phyloP scores from a whole-genome alignment of 2,113 vertebrate genomes.

The Tenebrosternarchus preto region DNA sequence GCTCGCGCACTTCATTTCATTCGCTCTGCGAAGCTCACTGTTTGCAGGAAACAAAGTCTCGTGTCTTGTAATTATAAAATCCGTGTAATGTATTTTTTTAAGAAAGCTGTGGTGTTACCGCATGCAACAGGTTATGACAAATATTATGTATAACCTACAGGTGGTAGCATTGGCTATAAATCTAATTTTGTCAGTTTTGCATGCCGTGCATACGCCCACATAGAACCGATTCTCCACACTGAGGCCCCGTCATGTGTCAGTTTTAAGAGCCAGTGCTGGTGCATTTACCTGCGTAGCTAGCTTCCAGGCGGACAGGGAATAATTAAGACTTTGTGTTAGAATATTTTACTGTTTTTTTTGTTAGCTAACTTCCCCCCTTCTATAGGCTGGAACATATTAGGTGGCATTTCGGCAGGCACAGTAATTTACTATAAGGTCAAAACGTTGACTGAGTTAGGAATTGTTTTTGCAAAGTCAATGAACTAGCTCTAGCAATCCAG shows the following conservation, averaged over 20 bases:
- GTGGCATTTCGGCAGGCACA: neutral
- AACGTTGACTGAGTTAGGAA: neutral
- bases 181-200: neutral
- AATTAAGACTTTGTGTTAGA: neutral
- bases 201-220: neutral
- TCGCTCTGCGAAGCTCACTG: too few species aligned
- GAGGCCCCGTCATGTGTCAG: neutral
- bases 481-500: constrained; percentile 41
- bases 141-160: neutral
- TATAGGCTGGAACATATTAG: neutral
- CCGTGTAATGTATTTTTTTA: too few species aligned
- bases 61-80: neutral
- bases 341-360: neutral
- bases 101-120: too few species aligned
- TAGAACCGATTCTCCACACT: neutral
- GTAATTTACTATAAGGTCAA: neutral
- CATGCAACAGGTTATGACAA: neutral
- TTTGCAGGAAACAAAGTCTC: too few species aligned
- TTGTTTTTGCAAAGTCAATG: neutral
- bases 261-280: neutral
- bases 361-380: neutral
- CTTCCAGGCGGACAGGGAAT: neutral
- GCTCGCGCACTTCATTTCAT: too few species aligned
- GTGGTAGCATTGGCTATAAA: constrained; percentile 7
- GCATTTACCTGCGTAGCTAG: neutral